phyloP scores from a whole-genome alignment of 2,113 vertebrate genomes.

The Macquaria australasica region DNA sequence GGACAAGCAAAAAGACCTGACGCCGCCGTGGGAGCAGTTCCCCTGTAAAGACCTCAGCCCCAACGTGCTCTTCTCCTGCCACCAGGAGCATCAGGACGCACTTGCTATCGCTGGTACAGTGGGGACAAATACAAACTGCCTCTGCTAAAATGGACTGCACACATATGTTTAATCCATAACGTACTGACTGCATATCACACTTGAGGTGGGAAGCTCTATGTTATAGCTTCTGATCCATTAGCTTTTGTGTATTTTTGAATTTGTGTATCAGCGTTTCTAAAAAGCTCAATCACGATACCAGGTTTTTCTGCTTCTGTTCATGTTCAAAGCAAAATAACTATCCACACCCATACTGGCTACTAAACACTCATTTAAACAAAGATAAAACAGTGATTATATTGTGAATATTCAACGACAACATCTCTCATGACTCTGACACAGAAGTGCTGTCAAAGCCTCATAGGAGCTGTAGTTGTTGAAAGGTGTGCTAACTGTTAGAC shows the following conservation, averaged over 20 bases:
- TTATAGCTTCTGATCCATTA: neutral
- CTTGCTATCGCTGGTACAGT: conserved; percentile 90
- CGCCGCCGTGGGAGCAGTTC: conserved; percentile 97
- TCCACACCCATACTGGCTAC: neutral
- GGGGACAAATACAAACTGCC: neutral
- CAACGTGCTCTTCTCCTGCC: conserved; percentile 94
- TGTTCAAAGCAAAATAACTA: neutral
- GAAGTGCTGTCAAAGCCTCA: neutral
- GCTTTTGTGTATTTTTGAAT: neutral
- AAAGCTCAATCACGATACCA: neutral
- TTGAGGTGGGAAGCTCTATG: neutral
- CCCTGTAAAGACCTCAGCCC: conserved; percentile 94
- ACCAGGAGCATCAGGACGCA: conserved; percentile 95
- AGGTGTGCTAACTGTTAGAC: neutral
- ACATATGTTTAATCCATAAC: neutral
- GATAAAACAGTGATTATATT: neutral
- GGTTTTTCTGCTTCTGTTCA: neutral
- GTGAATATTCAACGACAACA: neutral
- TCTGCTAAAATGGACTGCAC: neutral
- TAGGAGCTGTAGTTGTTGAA: neutral
- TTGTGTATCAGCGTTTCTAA: neutral
- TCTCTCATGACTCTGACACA: neutral
- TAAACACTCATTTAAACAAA: neutral
- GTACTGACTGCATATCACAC: neutral
- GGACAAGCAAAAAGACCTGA: conserved; percentile 94